Evolutionary conservation across 2,113 vertebrate genomes (phyloP), one percentile per base, ranked within the genome.

Genomic region (Ochotona curzoniae): DNA sequence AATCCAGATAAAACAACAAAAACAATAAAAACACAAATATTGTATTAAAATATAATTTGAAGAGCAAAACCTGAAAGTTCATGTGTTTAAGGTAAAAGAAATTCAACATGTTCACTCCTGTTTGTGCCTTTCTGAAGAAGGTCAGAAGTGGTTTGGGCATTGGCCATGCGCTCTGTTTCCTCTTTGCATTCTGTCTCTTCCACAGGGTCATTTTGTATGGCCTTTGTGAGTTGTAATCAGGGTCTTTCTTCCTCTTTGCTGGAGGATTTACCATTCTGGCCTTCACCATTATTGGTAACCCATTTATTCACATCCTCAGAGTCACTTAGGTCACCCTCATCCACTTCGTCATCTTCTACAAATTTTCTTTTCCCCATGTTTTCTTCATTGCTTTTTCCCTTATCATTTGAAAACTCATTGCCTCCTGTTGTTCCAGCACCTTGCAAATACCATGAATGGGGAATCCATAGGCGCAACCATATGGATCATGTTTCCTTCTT

Each of bases 391-490:
- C 98, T 98, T 81, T 99, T 98, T 1, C 97, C 97, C 35, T 97
- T 96, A 0, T 97, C 97, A 0, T 98, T 98, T 51, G 98, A 99
- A 0, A 97, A 0, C 98, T 99, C 64, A 99, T 99, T 0, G 95
- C 98, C 0, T 99, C 99, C 86, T 99, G 99, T 87, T 99, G 98
- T 4, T 99, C 98, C 9, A 99, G 94, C 20, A 99, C 99, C 96
- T 98, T 99, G 97, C 99, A 99, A 1, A 99, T 99, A 78, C 99
- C 99, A 0, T 99, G 99, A 21, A 99, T 98, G 26, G 99, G 99
- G 98, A 99, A 99, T 98, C 99, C 99, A 98, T 99, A 99, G 93
- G 99, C 99, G 97, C 99, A 99, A 49, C 99, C 99, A 0, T 99
- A 99, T 95, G 99, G 99, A 57, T 99, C 99, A 97, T 99, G 99